These are phyloP conservation scores for Caerostris darwini DNA, from an alignment of 1,140 invertebrate genomes.

Conservation along the genomic window DNA sequence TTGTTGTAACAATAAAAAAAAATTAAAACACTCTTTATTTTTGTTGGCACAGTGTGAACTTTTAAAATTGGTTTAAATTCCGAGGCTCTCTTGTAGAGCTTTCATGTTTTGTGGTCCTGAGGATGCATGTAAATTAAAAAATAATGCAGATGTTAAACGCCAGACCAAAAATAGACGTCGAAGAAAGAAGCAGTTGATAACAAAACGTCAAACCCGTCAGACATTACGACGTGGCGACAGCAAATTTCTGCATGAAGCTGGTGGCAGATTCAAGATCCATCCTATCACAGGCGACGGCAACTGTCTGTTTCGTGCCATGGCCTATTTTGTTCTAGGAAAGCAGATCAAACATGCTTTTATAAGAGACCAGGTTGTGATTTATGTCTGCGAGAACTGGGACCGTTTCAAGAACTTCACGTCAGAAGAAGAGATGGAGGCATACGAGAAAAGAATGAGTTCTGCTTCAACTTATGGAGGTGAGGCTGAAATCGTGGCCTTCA, in stretches of 20 bases:
- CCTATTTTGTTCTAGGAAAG: neutral
- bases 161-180: too few species aligned
- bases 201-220: too few species aligned
- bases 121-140: too few species aligned
- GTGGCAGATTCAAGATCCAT: neutral
- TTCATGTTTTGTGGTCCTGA: too few species aligned
- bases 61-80: too few species aligned
- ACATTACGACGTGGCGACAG: neutral
- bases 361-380: neutral
- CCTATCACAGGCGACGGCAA: neutral
- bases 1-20: too few species aligned
- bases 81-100: too few species aligned
- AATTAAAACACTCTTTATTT: too few species aligned
- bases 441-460: neutral
- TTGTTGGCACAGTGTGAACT: too few species aligned
- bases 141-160: too few species aligned
- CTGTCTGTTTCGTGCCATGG: slow-evolving; percentile 6
- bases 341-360: neutral
- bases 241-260: neutral
- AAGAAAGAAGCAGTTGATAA: too few species aligned
- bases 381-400: slow-evolving; percentile 21
- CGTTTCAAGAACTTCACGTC: neutral
- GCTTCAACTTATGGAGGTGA: neutral
- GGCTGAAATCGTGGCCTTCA: neutral
- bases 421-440: neutral